phyloP scores from a whole-genome alignment of 1,140 invertebrate species.

The Protaetia brevitarsis region DNA sequence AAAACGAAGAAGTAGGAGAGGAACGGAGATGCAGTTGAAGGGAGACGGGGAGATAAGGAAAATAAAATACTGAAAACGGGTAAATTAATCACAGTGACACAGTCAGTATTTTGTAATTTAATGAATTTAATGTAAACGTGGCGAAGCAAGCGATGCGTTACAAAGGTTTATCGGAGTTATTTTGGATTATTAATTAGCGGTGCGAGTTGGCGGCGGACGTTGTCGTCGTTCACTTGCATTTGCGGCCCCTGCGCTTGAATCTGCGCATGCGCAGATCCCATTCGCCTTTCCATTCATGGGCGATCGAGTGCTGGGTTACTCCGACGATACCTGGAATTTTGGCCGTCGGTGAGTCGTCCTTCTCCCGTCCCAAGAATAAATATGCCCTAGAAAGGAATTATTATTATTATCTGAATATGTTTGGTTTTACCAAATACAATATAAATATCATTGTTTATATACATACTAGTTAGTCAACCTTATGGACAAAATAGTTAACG shows the following conservation, averaged over 20 bases:
- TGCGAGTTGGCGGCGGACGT: neutral
- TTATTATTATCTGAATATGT: too few relatives aligned
- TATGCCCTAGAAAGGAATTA: conserved; percentile 66
- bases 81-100: conserved; percentile 23
- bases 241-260: conserved; percentile 73
- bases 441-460: too few relatives aligned
- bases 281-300: conserved; percentile 91
- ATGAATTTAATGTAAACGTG: conserved; percentile 3
- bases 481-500: too few relatives aligned
- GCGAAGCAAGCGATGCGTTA: conserved; percentile 23
- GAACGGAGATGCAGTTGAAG: too few relatives aligned
- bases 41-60: neutral
- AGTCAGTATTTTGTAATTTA: conserved; percentile 18
- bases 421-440: too few relatives aligned
- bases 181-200: conserved; percentile 13
- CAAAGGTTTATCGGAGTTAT: neutral
- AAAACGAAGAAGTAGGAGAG: neutral
- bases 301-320: conserved; percentile 80
- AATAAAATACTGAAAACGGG: conserved; percentile 21
- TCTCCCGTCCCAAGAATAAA: conserved; percentile 79
- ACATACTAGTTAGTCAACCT: too few relatives aligned
- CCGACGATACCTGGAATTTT: conserved; percentile 71
- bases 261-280: conserved; percentile 89
- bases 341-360: conserved; percentile 63
- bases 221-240: conserved; percentile 56